These are phyloP conservation scores for Pangasius larnaudii DNA, from an alignment of 2,797 vertebrate species.

Conservation along the genomic window DNA sequence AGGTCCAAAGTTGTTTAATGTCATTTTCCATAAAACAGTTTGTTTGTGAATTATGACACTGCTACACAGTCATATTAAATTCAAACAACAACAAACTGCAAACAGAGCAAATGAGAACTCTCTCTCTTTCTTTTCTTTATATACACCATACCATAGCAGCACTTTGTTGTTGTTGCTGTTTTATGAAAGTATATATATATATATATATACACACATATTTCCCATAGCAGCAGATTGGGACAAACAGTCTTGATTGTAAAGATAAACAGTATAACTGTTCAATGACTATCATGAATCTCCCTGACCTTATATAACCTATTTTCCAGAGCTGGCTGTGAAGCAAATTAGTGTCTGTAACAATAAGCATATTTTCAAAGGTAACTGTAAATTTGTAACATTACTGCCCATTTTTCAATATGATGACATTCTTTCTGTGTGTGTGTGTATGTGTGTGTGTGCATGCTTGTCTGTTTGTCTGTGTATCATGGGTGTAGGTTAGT, in stretches of 20 bases:
- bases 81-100: not conserved
- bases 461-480: not conserved
- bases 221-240: not conserved
- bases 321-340: constrained; percentile 61
- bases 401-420: not conserved
- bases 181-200: no score
- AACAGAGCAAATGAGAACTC: not conserved
- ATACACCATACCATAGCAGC: no score
- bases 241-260: not conserved
- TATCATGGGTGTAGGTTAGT: not conserved
- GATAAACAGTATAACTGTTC: constrained; percentile 1
- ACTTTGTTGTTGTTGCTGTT: no score
- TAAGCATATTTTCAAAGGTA: constrained; percentile 46
- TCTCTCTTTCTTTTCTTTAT: no score
- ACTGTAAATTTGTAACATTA: constrained; percentile 66
- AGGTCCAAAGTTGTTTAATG: constrained; percentile 59
- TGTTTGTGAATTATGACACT: constrained; percentile 51
- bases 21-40: constrained; percentile 33
- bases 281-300: not conserved
- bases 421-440: not conserved
- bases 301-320: constrained; percentile 12
- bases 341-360: constrained; percentile 63
- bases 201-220: no score
- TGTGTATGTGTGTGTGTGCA: not conserved
- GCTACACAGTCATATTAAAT: not conserved